phyloP scores from a whole-genome alignment of 53 echinoderm and acorn worm genomes.

The Hippasteria phrygiana region DNA sequence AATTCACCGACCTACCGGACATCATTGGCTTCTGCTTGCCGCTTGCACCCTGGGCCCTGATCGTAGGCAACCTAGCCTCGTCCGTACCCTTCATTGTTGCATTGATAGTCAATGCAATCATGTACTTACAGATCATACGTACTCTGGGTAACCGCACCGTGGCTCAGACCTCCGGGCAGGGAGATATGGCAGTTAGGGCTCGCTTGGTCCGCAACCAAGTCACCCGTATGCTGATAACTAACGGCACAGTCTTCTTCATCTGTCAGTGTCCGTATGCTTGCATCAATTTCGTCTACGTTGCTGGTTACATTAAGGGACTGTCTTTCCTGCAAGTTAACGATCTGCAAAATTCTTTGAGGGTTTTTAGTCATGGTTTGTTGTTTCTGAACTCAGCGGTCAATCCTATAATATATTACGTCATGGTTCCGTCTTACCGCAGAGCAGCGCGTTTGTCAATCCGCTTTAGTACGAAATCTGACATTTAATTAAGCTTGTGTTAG shows the following conservation, averaged over 20 bases:
- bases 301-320: background rate
- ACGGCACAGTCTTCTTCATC: constrained; percentile 50
- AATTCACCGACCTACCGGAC: constrained; percentile 29
- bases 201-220: constrained; percentile 52
- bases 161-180: too few species aligned
- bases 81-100: constrained; percentile 58
- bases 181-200: background rate
- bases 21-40: constrained; percentile 60
- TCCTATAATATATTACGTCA: constrained; percentile 54
- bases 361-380: constrained; percentile 49
- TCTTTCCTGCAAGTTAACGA: constrained; percentile 45
- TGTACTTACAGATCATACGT: constrained; percentile 50
- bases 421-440: constrained; percentile 39
- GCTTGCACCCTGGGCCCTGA: constrained; percentile 33
- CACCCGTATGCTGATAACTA: constrained; percentile 51
- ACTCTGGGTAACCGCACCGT: constrained; percentile 16
- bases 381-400: constrained; percentile 61
- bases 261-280: constrained; percentile 44
- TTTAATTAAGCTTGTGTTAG: too few species aligned
- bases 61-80: constrained; percentile 48
- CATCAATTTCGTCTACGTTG: constrained; percentile 44
- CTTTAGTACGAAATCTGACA: too few species aligned
- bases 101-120: constrained; percentile 16
- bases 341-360: constrained; percentile 17
- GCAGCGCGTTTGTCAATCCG: constrained; percentile 29